phyloP scores from a whole-genome alignment of 2,797 vertebrate species.

The Parauchenoglanis ngamensis region DNA sequence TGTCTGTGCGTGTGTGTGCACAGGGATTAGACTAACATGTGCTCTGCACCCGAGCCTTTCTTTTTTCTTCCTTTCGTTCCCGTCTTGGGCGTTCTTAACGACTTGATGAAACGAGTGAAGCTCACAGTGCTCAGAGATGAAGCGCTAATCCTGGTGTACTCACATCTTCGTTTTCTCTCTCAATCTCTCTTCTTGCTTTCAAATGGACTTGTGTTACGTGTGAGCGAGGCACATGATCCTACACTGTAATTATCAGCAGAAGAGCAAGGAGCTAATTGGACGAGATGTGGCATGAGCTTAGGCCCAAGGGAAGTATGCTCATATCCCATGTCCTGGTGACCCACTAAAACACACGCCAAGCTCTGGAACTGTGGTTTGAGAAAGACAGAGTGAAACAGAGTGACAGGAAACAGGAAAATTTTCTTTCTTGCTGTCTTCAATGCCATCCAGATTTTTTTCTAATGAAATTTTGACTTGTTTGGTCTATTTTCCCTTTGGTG shows the following conservation, averaged over 20 bases:
- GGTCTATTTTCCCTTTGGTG: background rate
- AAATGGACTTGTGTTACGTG: background rate
- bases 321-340: slow-evolving; percentile 76
- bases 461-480: background rate
- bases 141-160: slow-evolving; percentile 29
- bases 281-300: slow-evolving; percentile 74
- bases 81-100: background rate
- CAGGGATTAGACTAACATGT: slow-evolving; percentile 50
- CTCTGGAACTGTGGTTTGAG: background rate
- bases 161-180: background rate
- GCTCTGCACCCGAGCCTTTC: slow-evolving; percentile 54
- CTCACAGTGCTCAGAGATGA: slow-evolving; percentile 33
- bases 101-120: slow-evolving; percentile 13
- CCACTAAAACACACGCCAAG: slow-evolving; percentile 59
- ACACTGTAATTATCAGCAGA: slow-evolving; percentile 70
- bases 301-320: slow-evolving; percentile 73
- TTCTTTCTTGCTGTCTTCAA: background rate
- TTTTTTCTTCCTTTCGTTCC: slow-evolving; percentile 15
- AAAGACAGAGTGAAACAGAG: slow-evolving; percentile 29
- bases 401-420: background rate
- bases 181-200: background rate
- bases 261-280: slow-evolving; percentile 76
- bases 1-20: slow-evolving; percentile 63
- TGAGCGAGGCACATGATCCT: slow-evolving; percentile 41
- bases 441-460: background rate